Percentiles rank a stretch among this genome's conserved stretches.
Conservation (phyloP, 2,888 invertebrate species). For the Spodoptera littoralis region DNA sequence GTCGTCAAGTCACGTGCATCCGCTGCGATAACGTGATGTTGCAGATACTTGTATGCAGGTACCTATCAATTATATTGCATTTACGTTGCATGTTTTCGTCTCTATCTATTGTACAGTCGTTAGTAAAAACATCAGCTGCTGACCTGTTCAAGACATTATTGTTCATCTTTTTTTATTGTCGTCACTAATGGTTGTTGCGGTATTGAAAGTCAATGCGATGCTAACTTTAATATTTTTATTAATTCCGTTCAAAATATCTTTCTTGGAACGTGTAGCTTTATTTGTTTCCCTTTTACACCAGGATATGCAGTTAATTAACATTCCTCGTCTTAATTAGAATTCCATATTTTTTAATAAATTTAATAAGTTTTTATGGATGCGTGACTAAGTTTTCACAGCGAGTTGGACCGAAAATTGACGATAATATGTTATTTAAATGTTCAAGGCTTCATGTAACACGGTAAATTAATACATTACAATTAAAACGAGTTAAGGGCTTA, state of each 20-base stretch:
- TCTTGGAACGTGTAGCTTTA: not conserved
- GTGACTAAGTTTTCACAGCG: conserved; percentile 28
- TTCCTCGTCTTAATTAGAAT: conserved; percentile 26
- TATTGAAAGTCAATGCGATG: not conserved
- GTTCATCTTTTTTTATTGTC: conserved; percentile 28
- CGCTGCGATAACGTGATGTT: conserved; percentile 35
- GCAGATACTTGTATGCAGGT: conserved; percentile 14
- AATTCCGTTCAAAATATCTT: too few species aligned
- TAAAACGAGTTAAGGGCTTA: too few species aligned
- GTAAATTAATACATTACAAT: conserved; percentile 1
- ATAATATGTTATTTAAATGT: conserved; percentile 24
- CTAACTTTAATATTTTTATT: conserved; percentile 1
- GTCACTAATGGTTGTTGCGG: conserved; percentile 10
- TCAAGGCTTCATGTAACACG: conserved; percentile 28
- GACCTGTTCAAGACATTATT: conserved; percentile 23
- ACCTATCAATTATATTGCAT: conserved; percentile 35
- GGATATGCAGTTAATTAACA: conserved; percentile 29
- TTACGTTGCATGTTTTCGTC: conserved; percentile 35
- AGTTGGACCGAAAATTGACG: conserved; percentile 20
- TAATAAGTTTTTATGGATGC: conserved; percentile 30
- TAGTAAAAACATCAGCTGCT: conserved; percentile 37
- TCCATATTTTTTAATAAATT: conserved; percentile 28
- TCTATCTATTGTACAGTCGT: conserved; percentile 30
- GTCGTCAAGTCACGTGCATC: conserved; percentile 48
- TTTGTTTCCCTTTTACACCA: conserved; percentile 15